Percentiles rank a stretch among this genome's conserved stretches.
Conservation (phyloP, 2,113 vertebrate genomes). For the Mystacornis crossleyi region DNA sequence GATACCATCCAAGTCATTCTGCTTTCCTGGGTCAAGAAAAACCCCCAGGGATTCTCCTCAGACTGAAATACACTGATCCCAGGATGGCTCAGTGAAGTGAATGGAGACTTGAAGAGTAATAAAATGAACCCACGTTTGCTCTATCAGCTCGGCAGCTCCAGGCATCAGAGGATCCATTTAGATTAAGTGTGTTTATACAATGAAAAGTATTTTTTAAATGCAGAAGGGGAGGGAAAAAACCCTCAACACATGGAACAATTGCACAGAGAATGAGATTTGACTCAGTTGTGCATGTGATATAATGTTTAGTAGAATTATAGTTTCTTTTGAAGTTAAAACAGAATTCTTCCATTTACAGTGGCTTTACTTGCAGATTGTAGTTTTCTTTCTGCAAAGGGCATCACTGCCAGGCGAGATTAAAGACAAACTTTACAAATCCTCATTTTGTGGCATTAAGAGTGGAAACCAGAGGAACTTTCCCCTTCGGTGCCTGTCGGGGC, state of each 20-base stretch:
- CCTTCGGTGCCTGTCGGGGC: neutral
- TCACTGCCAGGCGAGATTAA: neutral
- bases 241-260: neutral
- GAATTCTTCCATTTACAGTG: neutral
- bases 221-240: neutral
- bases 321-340: neutral
- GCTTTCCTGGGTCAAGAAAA: neutral
- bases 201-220: neutral
- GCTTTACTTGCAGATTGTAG: neutral
- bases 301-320: neutral
- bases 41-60: neutral
- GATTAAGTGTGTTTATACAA: neutral
- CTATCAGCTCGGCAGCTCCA: neutral
- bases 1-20: neutral
- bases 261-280: neutral
- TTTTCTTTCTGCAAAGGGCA: neutral
- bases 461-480: neutral
- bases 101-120: neutral
- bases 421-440: neutral
- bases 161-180: neutral
- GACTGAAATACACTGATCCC: neutral
- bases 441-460: neutral
- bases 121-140: neutral
- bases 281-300: neutral
- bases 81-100: neutral